phyloP scores from a whole-genome alignment of 2,888 invertebrate genomes.

The Xestobium rufovillosum region DNA sequence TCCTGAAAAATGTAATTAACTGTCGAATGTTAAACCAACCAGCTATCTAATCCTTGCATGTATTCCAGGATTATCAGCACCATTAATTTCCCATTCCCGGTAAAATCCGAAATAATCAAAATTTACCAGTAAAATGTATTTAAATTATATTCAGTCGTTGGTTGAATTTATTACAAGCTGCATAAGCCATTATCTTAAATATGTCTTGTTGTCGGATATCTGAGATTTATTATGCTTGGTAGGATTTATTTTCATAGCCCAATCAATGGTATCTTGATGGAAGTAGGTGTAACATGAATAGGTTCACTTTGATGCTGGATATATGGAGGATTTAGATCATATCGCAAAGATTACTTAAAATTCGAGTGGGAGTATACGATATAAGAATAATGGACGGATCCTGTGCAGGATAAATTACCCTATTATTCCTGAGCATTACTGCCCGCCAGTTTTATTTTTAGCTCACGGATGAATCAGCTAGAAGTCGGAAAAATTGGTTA shows the following conservation, averaged over 20 bases:
- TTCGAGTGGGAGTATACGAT: slow-evolving; percentile 13
- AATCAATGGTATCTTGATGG: slow-evolving; percentile 19
- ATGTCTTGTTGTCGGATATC: slow-evolving; percentile 21
- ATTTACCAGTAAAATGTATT: too few species aligned
- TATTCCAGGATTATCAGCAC: too few species aligned
- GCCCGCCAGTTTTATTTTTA: too few species aligned
- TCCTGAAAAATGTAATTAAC: too few species aligned
- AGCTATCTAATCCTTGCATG: too few species aligned
- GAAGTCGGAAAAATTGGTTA: too few species aligned
- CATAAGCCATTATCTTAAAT: slow-evolving; percentile 23
- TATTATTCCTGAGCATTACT: slow-evolving; percentile 17
- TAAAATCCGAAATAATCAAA: too few species aligned
- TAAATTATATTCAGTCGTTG: too few species aligned
- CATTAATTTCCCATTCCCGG: too few species aligned
- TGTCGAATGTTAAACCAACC: too few species aligned
- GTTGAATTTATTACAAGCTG: too few species aligned
- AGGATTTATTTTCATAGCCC: slow-evolving; percentile 17
- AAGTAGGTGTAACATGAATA: slow-evolving; percentile 19
- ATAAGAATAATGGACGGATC: slow-evolving; percentile 19
- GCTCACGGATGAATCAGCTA: too few species aligned
- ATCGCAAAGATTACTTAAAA: slow-evolving; percentile 19
- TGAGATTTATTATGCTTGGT: slow-evolving; percentile 17
- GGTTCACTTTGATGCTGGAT: slow-evolving; percentile 18
- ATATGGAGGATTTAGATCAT: slow-evolving; percentile 21
- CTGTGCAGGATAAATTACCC: slow-evolving; percentile 22